Conservation (phyloP, 2,888 invertebrate species). For the Ditylenchus weischeri region DNA sequence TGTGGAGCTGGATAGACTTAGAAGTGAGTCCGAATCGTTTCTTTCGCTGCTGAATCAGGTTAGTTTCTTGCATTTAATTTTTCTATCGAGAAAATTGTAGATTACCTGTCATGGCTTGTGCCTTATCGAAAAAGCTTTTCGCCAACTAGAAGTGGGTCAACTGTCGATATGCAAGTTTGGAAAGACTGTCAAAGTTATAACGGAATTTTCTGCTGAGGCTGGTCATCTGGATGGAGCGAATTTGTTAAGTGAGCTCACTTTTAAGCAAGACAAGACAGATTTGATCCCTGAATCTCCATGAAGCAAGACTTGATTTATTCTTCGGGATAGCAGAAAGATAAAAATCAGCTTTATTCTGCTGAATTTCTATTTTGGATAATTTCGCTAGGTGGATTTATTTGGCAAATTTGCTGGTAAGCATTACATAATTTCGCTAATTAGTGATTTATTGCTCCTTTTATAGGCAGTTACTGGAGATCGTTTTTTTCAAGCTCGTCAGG, state of each 20-base stretch:
- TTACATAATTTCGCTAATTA: not conserved
- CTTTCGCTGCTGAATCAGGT: constrained; percentile 10
- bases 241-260: constrained; percentile 68
- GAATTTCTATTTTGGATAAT: no score
- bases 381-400: no score
- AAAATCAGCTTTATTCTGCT: no score
- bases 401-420: constrained; percentile 34
- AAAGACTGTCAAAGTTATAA: constrained; percentile 77
- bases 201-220: constrained; percentile 81
- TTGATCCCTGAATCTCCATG: no score
- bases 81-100: constrained; percentile 39
- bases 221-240: constrained; percentile 67
- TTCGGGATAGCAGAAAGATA: no score
- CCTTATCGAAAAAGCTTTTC: constrained; percentile 80
- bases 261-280: constrained; percentile 80
- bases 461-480: constrained; percentile 8
- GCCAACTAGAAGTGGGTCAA: constrained; percentile 87
- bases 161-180: constrained; percentile 87
- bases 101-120: constrained; percentile 91
- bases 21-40: constrained; percentile 10
- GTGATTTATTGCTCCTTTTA: not conserved
- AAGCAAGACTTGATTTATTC: no score
- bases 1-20: constrained; percentile 30
- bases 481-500: constrained; percentile 26
- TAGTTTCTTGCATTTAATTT: constrained; percentile 1